Base-by-base conservation (phyloP, 2,888 invertebrate species). In the Epinotia nisella region DNA sequence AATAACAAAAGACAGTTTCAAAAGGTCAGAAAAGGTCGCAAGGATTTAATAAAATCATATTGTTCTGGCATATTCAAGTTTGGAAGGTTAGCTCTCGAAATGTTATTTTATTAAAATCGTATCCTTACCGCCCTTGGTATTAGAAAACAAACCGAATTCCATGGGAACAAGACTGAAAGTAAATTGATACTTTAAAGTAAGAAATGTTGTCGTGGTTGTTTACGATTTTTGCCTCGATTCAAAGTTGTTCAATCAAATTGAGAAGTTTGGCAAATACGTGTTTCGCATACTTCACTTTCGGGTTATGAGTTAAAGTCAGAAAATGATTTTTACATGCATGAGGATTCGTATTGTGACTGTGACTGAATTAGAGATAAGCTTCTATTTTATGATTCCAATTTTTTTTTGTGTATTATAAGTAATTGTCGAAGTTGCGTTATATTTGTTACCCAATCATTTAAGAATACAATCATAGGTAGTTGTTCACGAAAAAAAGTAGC, bases 11-110 rank as follows among this genome's bases (percentile, higher is more conserved):
- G n/a, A 9, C 13, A 19, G 19, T 51, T 35, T n/a, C 49, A 9
- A 59, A 59, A 68, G 60, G 51, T 49, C 35, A 61, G 59, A 9
- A 59, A 56, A 29, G 17, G 35, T 24, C 17, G 67, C 35, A 51
- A 24, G 69, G 17, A 49, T 69, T 55, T 69, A 61, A 69, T 62
- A 56, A 70, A 70, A 70, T 56, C 45, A 62, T 62, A 35, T 59
- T 68, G 68, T 56, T 70, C 4, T 56, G 13, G 29, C 21, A 19
- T 29, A 45, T 53, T 13, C 55, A 19, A 56, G 24, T 62, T 56
- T 45, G 55, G 55, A 55, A 66, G 55, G 24, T 21, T 55, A 39
- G 55, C 21, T 53, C 39, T 35, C 35, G 7, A n/a, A 66, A 53
- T 35, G 39, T 65, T 19, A 10, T 19, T 24, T 3, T 24, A 11